These are phyloP conservation scores for Drosophila rubida DNA, from an alignment of 2,888 invertebrate species.

Conservation along the genomic window DNA sequence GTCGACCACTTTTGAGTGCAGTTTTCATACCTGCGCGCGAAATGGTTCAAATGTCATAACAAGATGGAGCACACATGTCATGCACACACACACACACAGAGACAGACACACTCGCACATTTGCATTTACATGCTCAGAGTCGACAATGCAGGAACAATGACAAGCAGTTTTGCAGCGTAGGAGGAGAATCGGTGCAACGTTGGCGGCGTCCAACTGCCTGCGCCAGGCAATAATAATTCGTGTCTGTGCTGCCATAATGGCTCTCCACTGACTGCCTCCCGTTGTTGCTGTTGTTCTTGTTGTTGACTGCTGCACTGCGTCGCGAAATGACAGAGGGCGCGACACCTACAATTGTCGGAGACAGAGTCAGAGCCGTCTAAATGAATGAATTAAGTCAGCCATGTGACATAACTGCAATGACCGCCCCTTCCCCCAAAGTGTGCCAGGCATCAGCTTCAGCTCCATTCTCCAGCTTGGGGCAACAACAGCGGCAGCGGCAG, in stretches of 20 bases:
- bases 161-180: conserved; percentile 20
- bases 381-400: conserved; percentile 77
- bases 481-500: background rate
- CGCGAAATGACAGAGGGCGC: conserved; percentile 64
- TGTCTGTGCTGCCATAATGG: conserved; percentile 71
- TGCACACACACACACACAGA: conserved; percentile 18
- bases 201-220: conserved; percentile 68
- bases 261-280: conserved; percentile 54
- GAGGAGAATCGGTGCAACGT: conserved; percentile 19
- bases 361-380: conserved; percentile 52
- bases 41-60: conserved; percentile 75
- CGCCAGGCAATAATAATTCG: conserved; percentile 76
- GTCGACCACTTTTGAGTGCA: too few relatives aligned
- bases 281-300: conserved; percentile 8
- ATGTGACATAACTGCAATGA: conserved; percentile 79
- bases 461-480: conserved; percentile 7
- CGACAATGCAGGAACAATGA: conserved; percentile 58
- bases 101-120: conserved; percentile 19
- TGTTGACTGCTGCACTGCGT: conserved; percentile 66
- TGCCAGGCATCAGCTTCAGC: conserved; percentile 17
- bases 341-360: conserved; percentile 74
- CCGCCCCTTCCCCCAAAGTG: conserved; percentile 39
- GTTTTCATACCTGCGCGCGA: conserved; percentile 26
- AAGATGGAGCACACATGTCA: conserved; percentile 63
- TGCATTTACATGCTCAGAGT: conserved; percentile 53